Percentiles rank a stretch among this genome's conserved stretches.
These are phyloP conservation scores for Drosophila leontia DNA, from an alignment of 1,140 invertebrate species.

Conservation along the genomic window DNA sequence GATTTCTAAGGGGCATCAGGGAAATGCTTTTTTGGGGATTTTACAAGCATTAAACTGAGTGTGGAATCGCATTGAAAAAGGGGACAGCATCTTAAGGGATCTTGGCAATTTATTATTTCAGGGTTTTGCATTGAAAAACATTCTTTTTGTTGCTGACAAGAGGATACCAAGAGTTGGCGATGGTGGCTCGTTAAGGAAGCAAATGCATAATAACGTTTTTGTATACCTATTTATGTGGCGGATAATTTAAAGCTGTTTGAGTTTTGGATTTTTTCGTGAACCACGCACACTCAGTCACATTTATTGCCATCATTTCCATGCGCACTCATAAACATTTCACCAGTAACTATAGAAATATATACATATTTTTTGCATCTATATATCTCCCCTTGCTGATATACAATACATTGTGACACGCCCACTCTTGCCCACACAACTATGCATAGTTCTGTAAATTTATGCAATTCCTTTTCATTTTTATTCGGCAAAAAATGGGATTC, in stretches of 20 bases:
- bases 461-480: conserved; percentile 54
- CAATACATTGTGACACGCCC: conserved; percentile 44
- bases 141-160: conserved; percentile 11
- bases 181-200: conserved; percentile 18
- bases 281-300: conserved; percentile 22
- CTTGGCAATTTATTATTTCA: conserved; percentile 7
- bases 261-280: conserved; percentile 14
- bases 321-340: conserved; percentile 54
- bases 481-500: conserved; percentile 10
- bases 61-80: conserved; percentile 4
- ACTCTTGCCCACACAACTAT: conserved; percentile 19
- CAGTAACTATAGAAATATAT: conserved; percentile 51
- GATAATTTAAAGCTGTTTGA: conserved; percentile 32
- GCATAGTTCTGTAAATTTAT: conserved; percentile 61
- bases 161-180: background rate
- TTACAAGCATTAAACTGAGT: conserved; percentile 31
- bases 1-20: conserved; percentile 28
- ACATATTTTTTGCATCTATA: conserved; percentile 18
- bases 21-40: conserved; percentile 29
- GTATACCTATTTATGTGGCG: conserved; percentile 10
- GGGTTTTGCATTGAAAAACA: conserved; percentile 18
- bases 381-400: conserved; percentile 19
- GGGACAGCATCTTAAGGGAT: conserved; percentile 20
- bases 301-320: conserved; percentile 40
- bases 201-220: conserved; percentile 30